Percentiles rank a stretch among this genome's conserved stretches.
These are phyloP conservation scores for Parazoanthus swiftii DNA, from an alignment of 92 coral and sea anemone genomes.

Conservation along the genomic window DNA sequence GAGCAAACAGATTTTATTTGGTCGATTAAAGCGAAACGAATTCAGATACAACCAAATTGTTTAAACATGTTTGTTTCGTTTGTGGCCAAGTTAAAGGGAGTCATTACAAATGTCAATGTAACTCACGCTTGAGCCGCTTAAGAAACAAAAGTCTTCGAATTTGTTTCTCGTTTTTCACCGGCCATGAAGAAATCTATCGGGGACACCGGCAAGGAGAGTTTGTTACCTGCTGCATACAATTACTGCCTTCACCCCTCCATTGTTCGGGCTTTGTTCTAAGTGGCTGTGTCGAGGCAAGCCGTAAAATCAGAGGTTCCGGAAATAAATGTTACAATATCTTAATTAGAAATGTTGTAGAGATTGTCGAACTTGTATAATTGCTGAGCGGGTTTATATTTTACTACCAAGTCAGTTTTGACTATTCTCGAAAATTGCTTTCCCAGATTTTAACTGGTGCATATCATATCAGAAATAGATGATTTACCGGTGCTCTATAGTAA, in stretches of 20 bases:
- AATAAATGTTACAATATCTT: no score
- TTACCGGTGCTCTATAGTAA: slow-evolving; percentile 27
- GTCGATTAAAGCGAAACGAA: not conserved
- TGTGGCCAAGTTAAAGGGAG: not conserved
- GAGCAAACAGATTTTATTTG: not conserved
- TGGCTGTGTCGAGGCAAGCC: not conserved
- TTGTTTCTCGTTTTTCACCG: not conserved
- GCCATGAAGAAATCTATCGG: not conserved
- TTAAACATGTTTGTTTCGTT: not conserved
- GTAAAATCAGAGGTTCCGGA: not conserved
- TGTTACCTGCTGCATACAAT: not conserved
- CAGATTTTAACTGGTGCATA: slow-evolving; percentile 21
- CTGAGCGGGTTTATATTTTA: not conserved
- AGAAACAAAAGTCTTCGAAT: not conserved
- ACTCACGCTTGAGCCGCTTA: not conserved
- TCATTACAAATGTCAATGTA: not conserved
- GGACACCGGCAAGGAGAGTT: not conserved
- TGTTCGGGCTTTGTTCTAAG: not conserved
- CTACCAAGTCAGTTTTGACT: not conserved
- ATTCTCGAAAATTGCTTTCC: not conserved
- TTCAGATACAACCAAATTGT: not conserved
- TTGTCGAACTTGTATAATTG: not conserved
- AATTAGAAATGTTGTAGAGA: not conserved
- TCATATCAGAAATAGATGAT: not conserved
- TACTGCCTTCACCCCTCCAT: not conserved